Evolutionary conservation across 2,888 invertebrate genomes (phyloP), one percentile per base, ranked within the genome.

Genomic region (Drosophila nr. fundita): DNA sequence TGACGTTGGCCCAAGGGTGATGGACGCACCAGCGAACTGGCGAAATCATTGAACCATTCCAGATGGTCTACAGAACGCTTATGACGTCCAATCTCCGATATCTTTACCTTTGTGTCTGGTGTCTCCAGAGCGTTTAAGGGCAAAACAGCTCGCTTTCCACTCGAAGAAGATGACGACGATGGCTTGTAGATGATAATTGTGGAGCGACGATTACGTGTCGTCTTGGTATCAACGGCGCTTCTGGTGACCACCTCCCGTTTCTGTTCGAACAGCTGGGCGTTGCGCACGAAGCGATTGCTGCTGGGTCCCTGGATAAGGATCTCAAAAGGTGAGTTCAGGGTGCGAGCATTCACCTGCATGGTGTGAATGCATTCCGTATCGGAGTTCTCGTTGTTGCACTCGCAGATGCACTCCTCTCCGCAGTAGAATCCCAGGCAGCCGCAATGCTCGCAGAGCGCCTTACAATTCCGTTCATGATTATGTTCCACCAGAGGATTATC

Each of bases 381-480:
- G 4, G 89, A 82, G 38, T 88, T 87, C 10, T 92, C 90, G n/a
- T 91, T 87, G 72, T 91, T 91, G 57, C 93, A 93, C 73, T 93
- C 93, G 63, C 93, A 93, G 36, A 93, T 92, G 61, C 93, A 93
- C 68, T 93, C 93, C 67, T 93, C 93, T 4, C 93, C 93, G 42
- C 93, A 93, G 71, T 93, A 93, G 83, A 93, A 93, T 32, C 91
- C 93, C 58, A 91, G 71, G 59, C 93, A 93, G 24, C 91, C 91
- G 53, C 93, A 93, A 11, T 92, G 91, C 42, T 87, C 90, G 45
- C 93, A 93, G 4, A 93, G 85, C 0, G 89, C 76, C 60, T 92
- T 92, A 68, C 93, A 93, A 29, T 91, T 91, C 7, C 81, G 75
- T 11, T 85, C 86, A 29, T 92, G 87, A 30, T 89, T 84, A 4